Conservation (phyloP, 2,113 vertebrate species). For the Gallinago paraguaiae region DNA sequence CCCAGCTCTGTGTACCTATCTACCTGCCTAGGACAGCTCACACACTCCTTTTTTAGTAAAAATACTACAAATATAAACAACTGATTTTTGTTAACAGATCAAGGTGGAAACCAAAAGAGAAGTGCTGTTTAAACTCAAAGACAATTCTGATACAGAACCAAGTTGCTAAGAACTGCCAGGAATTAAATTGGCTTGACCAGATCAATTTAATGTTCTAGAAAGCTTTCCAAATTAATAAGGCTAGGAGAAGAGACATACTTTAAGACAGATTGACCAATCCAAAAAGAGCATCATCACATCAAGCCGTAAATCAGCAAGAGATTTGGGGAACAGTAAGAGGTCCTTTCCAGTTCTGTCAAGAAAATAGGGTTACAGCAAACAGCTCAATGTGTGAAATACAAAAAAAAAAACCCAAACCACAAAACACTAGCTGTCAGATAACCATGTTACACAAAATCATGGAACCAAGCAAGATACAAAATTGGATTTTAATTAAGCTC, state of each 20-base stretch:
- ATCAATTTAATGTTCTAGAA: background rate
- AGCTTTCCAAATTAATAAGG: background rate
- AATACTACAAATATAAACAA: background rate
- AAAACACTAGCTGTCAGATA: background rate
- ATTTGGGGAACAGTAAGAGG: background rate
- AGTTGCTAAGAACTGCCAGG: background rate
- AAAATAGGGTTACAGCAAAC: background rate
- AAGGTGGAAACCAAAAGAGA: background rate
- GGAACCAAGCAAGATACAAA: background rate
- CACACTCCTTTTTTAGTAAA: background rate
- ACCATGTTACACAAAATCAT: background rate
- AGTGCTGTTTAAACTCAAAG: background rate
- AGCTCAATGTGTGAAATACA: background rate
- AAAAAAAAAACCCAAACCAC: background rate
- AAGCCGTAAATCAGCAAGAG: background rate
- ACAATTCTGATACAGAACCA: background rate
- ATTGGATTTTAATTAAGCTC: slow-evolving; percentile 39
- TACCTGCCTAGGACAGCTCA: background rate
- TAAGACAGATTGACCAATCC: background rate
- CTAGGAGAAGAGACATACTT: background rate
- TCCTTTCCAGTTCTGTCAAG: background rate
- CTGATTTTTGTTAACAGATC: background rate
- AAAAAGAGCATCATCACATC: background rate
- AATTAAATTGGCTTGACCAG: background rate
- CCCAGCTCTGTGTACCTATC: background rate